Base-by-base conservation (phyloP, 2,113 vertebrate species). In the Ailurus styani region DNA sequence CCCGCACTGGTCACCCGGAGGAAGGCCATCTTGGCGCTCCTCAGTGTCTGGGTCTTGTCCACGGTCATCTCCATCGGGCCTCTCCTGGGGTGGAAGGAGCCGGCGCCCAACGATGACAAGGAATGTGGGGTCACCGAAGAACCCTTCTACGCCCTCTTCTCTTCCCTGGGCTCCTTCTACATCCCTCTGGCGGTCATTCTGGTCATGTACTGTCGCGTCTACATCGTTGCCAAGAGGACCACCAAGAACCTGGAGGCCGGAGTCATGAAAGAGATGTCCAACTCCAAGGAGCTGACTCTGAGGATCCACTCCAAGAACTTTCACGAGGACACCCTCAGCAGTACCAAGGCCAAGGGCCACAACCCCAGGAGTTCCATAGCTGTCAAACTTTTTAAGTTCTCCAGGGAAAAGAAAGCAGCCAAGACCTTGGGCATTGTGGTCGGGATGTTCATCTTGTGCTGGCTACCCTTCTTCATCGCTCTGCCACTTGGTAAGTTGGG, bases 11-110 rank as follows among this genome's bases (percentile, higher is more conserved):
- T 99, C 96, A 99, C 99, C 1, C 99, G 99, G 95, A 99, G 97
- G 98, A 99, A 99, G 96, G 99, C 99, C 86, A 99, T 99, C 95
- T 93, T 99, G 91, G 99, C 99, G n/a, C 99, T 99, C 86, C 98
- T 99, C 17, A 99, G 99, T 0, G 99, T 99, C 62, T 99, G 99
- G 99, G 98, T 99, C 87, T 98, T 99, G 91, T 99, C 99, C 84
- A 99, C 99, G 52, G 99, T 99, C 98, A 99, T 99, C 93, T 99
- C 99, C 97, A 99, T 99, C n/a, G 99, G 99, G 86, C 99, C 99
- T 5, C 99, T 99, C 87, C 98, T 99, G 62, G 99, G 99, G 3
- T 99, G 99, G 99, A 99, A 99, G 97, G 99, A 99, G 97, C 99
- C 99, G 2, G 99, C 99, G 20, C 99, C 99, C 34, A 99, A 99